These are phyloP conservation scores for Ophion costatus DNA, from an alignment of 2,888 invertebrate genomes.

Conservation along the genomic window DNA sequence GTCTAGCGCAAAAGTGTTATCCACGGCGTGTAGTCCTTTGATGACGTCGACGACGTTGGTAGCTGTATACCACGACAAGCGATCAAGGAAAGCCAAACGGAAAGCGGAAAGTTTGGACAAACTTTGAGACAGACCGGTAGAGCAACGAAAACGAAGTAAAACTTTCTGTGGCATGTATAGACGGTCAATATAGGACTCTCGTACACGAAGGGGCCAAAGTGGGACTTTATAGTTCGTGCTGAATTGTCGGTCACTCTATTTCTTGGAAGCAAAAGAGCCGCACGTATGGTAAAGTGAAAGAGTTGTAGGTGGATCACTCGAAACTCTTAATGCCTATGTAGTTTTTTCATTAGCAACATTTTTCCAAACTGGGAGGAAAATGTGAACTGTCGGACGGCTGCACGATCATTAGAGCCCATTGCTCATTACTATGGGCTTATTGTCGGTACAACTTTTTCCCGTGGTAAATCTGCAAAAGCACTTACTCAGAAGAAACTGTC, in stretches of 20 bases:
- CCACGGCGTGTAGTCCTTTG: background rate
- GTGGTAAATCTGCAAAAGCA: background rate
- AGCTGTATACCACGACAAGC: background rate
- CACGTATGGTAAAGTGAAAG: constrained; percentile 32
- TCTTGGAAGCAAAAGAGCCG: background rate
- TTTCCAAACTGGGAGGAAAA: background rate
- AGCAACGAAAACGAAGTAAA: constrained; percentile 44
- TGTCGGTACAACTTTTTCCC: background rate
- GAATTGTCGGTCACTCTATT: constrained; percentile 4
- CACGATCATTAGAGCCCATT: background rate
- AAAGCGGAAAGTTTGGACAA: constrained; percentile 41
- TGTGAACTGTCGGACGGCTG: background rate
- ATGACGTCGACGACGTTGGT: background rate
- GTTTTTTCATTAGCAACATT: constrained; percentile 54
- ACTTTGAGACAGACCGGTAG: constrained; percentile 39
- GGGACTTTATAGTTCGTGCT: background rate
- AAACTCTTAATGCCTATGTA: constrained; percentile 46
- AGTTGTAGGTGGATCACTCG: constrained; percentile 5
- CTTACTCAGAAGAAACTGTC: background rate
- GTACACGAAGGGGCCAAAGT: background rate
- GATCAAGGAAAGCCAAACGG: constrained; percentile 24
- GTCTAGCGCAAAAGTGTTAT: background rate
- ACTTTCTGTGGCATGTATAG: constrained; percentile 37
- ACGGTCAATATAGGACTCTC: constrained; percentile 1
- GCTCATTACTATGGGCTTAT: background rate